These are phyloP conservation scores for Oreochromis mossambicus DNA, from an alignment of 2,797 vertebrate species.

Conservation along the genomic window DNA sequence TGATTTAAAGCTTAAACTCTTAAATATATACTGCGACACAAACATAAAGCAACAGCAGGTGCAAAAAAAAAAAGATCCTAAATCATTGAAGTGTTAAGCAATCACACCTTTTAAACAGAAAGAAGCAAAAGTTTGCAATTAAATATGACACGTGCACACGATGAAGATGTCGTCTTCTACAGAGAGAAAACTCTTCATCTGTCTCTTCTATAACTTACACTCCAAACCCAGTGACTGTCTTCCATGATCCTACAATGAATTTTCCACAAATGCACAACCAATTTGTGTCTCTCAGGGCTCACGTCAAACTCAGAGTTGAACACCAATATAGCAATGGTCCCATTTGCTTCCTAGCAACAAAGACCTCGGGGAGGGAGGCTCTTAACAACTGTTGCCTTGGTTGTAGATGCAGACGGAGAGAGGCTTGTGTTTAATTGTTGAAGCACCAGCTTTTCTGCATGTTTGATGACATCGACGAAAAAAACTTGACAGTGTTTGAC, in stretches of 20 bases:
- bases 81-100: not conserved
- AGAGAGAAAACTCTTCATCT: not conserved
- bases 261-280: not conserved
- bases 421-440: not conserved
- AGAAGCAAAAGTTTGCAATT: not conserved
- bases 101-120: not conserved
- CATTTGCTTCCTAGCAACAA: constrained; percentile 64
- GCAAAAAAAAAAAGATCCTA: not conserved
- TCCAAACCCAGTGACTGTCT: not conserved
- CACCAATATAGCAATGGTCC: constrained; percentile 22
- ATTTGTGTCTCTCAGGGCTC: constrained; percentile 20
- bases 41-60: not conserved
- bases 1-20: not conserved
- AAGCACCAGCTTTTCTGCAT: not conserved
- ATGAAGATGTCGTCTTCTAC: not conserved
- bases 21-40: not conserved
- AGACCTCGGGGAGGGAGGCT: not conserved
- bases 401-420: not conserved
- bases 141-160: not conserved
- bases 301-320: constrained; percentile 19
- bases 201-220: not conserved
- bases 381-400: constrained; percentile 50
- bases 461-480: not conserved
- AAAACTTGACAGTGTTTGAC: not conserved
- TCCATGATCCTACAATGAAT: not conserved